Conservation (phyloP, 2,113 vertebrate genomes). For the Pseudolaguvia tuberculata region DNA sequence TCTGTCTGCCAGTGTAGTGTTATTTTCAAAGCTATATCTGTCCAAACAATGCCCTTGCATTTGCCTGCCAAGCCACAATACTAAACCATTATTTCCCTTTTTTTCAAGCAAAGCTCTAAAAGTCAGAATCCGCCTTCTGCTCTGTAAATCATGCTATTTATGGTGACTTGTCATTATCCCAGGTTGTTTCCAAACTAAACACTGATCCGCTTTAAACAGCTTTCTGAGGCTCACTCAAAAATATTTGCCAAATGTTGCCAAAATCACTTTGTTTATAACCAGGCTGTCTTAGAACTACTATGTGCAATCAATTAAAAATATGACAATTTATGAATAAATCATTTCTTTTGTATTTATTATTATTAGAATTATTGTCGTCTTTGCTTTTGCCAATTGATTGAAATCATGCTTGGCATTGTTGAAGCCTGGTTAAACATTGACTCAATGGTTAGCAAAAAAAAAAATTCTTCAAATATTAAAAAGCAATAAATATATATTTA, state of each 20-base stretch:
- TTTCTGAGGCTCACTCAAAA: background rate
- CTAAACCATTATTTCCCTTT: background rate
- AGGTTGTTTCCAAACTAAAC: constrained; percentile 1
- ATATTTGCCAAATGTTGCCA: too few species aligned
- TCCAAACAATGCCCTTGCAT: background rate
- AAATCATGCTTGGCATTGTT: background rate
- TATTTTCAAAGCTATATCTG: constrained; percentile 9
- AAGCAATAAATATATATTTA: too few species aligned
- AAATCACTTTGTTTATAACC: background rate
- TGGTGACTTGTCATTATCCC: constrained; percentile 4
- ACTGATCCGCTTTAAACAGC: background rate
- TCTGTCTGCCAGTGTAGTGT: background rate
- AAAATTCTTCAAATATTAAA: background rate
- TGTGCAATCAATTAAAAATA: background rate
- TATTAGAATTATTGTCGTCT: too few species aligned
- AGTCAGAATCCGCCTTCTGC: background rate
- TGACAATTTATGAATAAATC: background rate
- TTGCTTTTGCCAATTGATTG: background rate
- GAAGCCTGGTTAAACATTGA: background rate
- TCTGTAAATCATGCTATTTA: constrained; percentile 21
- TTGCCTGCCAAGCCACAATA: background rate
- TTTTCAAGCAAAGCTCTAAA: constrained; percentile 11
- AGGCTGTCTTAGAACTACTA: background rate
- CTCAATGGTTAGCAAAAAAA: background rate
- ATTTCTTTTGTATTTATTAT: too few species aligned